phyloP scores from a whole-genome alignment of 2,797 vertebrate species.

The Brachymystax lenok region DNA sequence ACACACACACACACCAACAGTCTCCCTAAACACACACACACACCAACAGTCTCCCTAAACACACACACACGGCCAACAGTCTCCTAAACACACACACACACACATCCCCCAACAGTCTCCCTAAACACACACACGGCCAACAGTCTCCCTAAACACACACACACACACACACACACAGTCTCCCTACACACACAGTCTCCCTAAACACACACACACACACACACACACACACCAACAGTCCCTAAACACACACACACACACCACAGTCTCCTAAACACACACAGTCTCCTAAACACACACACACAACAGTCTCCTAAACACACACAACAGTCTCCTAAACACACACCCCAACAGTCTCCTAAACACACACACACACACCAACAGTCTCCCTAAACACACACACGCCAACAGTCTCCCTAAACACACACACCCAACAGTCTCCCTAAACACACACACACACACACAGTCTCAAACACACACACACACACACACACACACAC shows the following conservation, averaged over 20 bases:
- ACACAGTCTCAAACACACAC: not conserved
- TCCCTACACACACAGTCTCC: too few relatives aligned
- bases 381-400: not conserved
- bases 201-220: not conserved
- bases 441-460: not conserved
- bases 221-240: slow-evolving; percentile 17
- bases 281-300: not conserved
- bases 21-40: not conserved
- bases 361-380: not conserved
- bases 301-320: not conserved
- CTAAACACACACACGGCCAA: not conserved
- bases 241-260: not conserved
- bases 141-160: slow-evolving; percentile 9
- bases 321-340: slow-evolving; percentile 16
- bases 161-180: too few relatives aligned
- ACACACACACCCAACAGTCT: too few relatives aligned
- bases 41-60: slow-evolving; percentile 15
- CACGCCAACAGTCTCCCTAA: slow-evolving; percentile 15
- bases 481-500: too few relatives aligned
- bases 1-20: too few relatives aligned
- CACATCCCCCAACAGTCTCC: not conserved
- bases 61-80: too few relatives aligned
- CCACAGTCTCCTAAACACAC: too few relatives aligned
- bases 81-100: not conserved
- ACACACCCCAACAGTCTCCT: too few relatives aligned